Percentiles rank a stretch among this genome's conserved stretches.
Conservation (phyloP, 2,888 invertebrate species). For the Fabriciana adippe region DNA sequence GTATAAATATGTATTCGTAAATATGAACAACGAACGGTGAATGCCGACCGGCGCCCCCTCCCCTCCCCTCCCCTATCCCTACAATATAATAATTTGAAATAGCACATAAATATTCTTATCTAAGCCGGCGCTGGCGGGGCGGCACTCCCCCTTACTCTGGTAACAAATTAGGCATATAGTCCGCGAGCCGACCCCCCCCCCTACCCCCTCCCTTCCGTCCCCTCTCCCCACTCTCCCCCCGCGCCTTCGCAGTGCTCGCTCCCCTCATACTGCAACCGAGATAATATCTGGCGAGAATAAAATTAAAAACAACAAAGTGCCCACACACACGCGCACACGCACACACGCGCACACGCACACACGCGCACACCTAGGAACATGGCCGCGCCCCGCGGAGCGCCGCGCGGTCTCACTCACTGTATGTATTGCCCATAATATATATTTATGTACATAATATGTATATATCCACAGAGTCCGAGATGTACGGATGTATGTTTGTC, state of each 20-base stretch:
- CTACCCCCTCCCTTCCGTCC: background rate
- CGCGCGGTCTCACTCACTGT: background rate
- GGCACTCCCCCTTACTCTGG: conserved; percentile 12
- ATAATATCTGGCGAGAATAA: conserved; percentile 67
- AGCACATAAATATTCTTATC: conserved; percentile 31
- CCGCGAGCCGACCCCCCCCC: background rate
- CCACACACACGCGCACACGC: conserved; percentile 49
- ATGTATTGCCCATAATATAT: no score
- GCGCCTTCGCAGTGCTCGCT: background rate
- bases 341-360: conserved; percentile 38
- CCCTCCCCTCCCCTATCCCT: background rate
- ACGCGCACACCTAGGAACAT: conserved; percentile 35
- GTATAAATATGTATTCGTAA: background rate
- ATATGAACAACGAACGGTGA: conserved; percentile 14
- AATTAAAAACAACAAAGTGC: conserved; percentile 53
- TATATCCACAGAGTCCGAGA: no score
- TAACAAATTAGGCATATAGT: conserved; percentile 10
- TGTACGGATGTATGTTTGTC: no score
- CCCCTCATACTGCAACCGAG: conserved; percentile 52
- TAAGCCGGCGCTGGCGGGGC: conserved; percentile 10
- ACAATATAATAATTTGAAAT: conserved; percentile 30
- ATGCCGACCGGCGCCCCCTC: background rate
- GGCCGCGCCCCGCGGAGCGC: conserved; percentile 39
- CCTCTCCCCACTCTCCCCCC: background rate
- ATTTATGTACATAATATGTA: no score